Conservation (phyloP, 2,113 vertebrate genomes). For the Anhinga rufa region DNA sequence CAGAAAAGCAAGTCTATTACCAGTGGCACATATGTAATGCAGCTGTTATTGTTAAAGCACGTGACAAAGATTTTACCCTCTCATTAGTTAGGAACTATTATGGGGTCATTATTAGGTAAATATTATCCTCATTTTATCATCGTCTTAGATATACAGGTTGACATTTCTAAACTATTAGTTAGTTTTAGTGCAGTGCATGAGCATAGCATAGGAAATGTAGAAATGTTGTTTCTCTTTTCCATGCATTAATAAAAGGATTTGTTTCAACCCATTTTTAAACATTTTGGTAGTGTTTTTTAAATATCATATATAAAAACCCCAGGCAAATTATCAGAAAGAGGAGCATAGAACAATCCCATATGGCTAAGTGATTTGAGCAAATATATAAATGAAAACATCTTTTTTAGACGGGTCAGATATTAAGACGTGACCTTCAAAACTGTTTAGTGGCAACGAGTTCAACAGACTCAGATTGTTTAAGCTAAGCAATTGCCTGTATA, state of each 20-base stretch:
- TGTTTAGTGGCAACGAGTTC: neutral
- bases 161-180: neutral
- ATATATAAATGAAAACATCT: neutral
- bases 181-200: neutral
- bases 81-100: neutral
- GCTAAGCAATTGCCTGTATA: neutral
- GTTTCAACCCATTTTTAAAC: constrained; percentile 5
- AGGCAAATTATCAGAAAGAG: neutral
- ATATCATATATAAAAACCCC: neutral
- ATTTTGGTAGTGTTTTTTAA: neutral
- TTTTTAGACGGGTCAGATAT: neutral
- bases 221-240: neutral
- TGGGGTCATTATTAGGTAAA: neutral
- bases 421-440: neutral
- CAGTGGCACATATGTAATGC: neutral
- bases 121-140: neutral
- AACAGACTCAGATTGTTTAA: neutral
- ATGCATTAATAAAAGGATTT: neutral
- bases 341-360: neutral
- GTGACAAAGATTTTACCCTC: neutral
- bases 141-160: neutral
- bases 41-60: neutral
- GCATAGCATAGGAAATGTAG: neutral
- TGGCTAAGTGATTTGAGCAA: neutral
- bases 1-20: neutral